Evolutionary conservation across 2,888 invertebrate genomes (phyloP), one percentile per base, ranked within the genome.

Genomic region (Crossocerus cetratus): DNA sequence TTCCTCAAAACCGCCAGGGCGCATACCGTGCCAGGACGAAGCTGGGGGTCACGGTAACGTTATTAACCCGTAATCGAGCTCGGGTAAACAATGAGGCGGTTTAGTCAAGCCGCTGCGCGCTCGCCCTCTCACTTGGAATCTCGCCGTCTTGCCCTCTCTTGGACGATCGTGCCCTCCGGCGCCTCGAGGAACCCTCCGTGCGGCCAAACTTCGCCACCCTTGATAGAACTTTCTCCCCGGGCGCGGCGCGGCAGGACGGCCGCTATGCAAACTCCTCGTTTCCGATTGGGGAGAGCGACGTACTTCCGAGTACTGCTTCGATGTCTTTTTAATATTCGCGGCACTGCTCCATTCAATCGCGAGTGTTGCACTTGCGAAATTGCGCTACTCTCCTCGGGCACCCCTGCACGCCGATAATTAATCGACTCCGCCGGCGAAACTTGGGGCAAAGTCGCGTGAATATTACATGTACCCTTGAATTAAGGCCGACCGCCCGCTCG

Each of bases 21-120:
- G 63, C 54, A 49, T 53, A n/a, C 56, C 57, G 45, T 18, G 61
- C 57, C 58, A 69, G 55, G 71, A 71, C 77, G 72, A 67, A 69
- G 70, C 69, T 69, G 66, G 66, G 61, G 76, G 80, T 72, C 74
- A 74, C 73, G 81, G 76, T 82, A 82, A 82, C 80, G 72, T 83
- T 83, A 83, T 83, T 83, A 83, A 83, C 80, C 83, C 78, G 82
- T 84, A 84, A 83, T 84, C 83, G 83, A 84, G 78, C 84, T 80
- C 71, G 65, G 71, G 72, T 78, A 83, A 83, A 83, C 83, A 83
- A 84, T 82, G 80, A 78, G 70, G 70, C 72, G 73, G 74, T 73
- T 80, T 72, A 74, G 72, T 69, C 65, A 61, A 65, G 72, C 45
- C 66, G 59, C 21, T 49, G 22, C 53, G 8, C 53, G 8, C 58